A percentile compares a stretch with the other conserved stretches of the same genome.
phyloP scores from a whole-genome alignment of 2,113 vertebrate species.

The Platycercus adscitus region DNA sequence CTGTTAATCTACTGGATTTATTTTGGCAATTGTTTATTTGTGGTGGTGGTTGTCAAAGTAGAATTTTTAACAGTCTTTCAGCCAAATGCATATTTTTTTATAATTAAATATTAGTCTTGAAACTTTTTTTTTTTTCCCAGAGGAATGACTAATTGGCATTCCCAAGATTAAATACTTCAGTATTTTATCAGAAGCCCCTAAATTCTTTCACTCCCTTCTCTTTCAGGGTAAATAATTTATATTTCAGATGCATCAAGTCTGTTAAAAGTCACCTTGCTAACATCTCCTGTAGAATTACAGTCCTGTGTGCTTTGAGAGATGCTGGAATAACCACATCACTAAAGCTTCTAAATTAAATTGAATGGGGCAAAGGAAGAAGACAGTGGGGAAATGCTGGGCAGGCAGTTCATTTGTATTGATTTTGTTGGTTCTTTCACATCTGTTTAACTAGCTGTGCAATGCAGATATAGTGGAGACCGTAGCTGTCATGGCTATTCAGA shows the following conservation, averaged over 20 bases:
- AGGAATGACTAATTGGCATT: slow-evolving; percentile 13
- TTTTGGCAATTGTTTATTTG: slow-evolving; percentile 31
- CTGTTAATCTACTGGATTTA: neutral
- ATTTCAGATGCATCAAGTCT: slow-evolving; percentile 16
- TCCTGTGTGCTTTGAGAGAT: neutral
- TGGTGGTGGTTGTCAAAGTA: neutral
- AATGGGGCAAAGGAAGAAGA: neutral
- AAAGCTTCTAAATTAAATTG: neutral
- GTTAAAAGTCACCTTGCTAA: slow-evolving; percentile 24
- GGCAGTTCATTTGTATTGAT: slow-evolving; percentile 12
- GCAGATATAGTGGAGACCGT: neutral
- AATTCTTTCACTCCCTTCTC: slow-evolving; percentile 9
- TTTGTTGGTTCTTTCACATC: slow-evolving; percentile 26
- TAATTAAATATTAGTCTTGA: slow-evolving; percentile 6
- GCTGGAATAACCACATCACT: neutral
- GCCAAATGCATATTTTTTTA: neutral
- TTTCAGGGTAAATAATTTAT: slow-evolving; percentile 40
- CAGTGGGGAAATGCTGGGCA: neutral
- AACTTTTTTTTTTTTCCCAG: neutral
- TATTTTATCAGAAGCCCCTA: slow-evolving; percentile 24
- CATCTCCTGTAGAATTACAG: neutral
- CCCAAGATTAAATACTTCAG: neutral
- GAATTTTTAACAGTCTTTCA: slow-evolving; percentile 17
- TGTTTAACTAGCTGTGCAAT: neutral
- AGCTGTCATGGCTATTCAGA: neutral